Base-by-base conservation (phyloP, 2,797 vertebrate genomes). In the Halcyon chelicuti region DNA sequence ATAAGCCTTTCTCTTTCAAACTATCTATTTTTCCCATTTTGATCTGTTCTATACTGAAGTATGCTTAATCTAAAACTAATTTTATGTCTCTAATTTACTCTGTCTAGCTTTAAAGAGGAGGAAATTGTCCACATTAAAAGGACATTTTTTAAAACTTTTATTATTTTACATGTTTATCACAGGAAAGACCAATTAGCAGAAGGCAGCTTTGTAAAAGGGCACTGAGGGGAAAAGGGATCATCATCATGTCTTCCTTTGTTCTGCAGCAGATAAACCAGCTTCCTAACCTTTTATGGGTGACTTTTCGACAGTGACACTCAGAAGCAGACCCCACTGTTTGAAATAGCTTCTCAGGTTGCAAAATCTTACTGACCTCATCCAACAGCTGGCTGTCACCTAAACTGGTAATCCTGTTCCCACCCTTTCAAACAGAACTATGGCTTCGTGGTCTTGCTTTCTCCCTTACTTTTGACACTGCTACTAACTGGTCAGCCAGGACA, bases 131-230 rank as follows among this genome's bases (percentile, higher is more conserved):
- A 42, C 51, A 75, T 61, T 74, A 18, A 62, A 76, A 47, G 37
- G 4, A 23, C 0, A 3, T 21, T 46, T 47, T 10, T 37, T 89
- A 74, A 1, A 4, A 2, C 15, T n/a, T 19, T 14, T 33, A 42
- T 54, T 25, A 28, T 5, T n/a, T 9, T n/a, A 6, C 2, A 3
- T 0, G 0, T 17, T 51, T 91, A n/a, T 61, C 0, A 1, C 80
- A 8, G 16, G 14, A 65, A 90, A 71, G 61, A 14, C 4, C 57
- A 61, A 87, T 47, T 4, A 12, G 10, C 7, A 47, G 39, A 60
- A n/a, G 8, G 11, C 9, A 33, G 2, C 12, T 74, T 73, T 74
- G 11, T 83, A n/a, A 39, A 71, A 83, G 12, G 28, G 11, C 14
- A 46, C 17, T 5, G 29, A 54, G 7, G 3, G 8, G 23, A 8